phyloP scores from a whole-genome alignment of 2,888 invertebrate species.

The Tridacna gigas region DNA sequence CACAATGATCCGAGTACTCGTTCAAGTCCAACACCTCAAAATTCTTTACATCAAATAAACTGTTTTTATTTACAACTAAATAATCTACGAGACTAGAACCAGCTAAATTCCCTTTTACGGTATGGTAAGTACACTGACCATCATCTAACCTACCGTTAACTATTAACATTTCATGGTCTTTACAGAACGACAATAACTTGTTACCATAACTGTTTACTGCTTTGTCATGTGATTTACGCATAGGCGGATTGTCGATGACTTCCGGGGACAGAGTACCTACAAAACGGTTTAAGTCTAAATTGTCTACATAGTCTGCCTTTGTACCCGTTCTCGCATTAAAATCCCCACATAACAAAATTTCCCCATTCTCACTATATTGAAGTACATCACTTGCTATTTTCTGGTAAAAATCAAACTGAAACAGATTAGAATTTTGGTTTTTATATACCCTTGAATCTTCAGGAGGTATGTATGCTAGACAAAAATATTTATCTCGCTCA shows the following conservation, averaged over 20 bases:
- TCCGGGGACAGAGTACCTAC: slow-evolving; percentile 21
- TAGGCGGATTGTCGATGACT: slow-evolving; percentile 4
- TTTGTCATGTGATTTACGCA: slow-evolving; percentile 16
- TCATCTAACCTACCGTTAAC: slow-evolving; percentile 31
- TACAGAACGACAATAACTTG: slow-evolving; percentile 29
- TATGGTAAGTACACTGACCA: too few relatives aligned
- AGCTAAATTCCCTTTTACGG: slow-evolving; percentile 27
- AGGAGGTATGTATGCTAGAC: slow-evolving; percentile 40
- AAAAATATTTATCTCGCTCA: slow-evolving; percentile 26
- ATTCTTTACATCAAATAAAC: too few relatives aligned
- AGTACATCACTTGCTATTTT: slow-evolving; percentile 15
- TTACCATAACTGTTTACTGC: slow-evolving; percentile 20
- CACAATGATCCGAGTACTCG: too few relatives aligned
- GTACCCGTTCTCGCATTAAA: slow-evolving; percentile 34
- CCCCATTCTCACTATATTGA: slow-evolving; percentile 22
- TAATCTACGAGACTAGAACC: slow-evolving; percentile 37
- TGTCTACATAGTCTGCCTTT: slow-evolving; percentile 21
- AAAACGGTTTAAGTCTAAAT: slow-evolving; percentile 29
- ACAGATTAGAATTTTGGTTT: slow-evolving; percentile 24
- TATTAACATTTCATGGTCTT: slow-evolving; percentile 16
- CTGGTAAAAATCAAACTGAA: slow-evolving; percentile 37
- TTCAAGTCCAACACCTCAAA: too few relatives aligned
- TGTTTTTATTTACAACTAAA: too few relatives aligned
- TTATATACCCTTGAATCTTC: slow-evolving; percentile 37
- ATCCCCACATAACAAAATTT: slow-evolving; percentile 28